These are phyloP conservation scores for Macheiramphus alcinus DNA, from an alignment of 2,113 vertebrate species.

Conservation along the genomic window DNA sequence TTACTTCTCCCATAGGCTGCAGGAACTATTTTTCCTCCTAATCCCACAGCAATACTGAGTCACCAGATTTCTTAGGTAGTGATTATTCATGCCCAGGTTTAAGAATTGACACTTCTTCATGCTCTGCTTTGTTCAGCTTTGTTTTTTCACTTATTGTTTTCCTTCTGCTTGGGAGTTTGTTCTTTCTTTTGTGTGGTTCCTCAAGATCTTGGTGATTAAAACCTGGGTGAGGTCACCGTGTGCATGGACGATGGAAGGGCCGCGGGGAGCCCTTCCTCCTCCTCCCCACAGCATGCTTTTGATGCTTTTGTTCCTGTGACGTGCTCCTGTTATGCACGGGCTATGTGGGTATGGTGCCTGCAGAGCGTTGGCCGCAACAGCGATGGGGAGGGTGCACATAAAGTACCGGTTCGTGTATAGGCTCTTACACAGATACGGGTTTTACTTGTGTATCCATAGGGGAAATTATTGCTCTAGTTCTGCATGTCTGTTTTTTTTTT, in stretches of 20 bases:
- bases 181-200: neutral
- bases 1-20: neutral
- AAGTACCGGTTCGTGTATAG: neutral
- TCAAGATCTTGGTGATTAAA: neutral
- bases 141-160: neutral
- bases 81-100: conserved; percentile 25
- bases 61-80: conserved; percentile 6
- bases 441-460: neutral
- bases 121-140: neutral
- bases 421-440: neutral
- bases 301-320: neutral
- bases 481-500: neutral
- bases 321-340: accelerated
- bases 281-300: neutral
- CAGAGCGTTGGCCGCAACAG: accelerated
- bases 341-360: neutral
- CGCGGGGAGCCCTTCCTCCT: neutral
- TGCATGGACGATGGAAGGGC: neutral
- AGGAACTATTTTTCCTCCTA: conserved; percentile 21
- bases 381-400: neutral
- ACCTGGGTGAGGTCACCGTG: neutral
- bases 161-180: neutral
- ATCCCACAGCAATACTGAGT: conserved; percentile 35
- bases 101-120: neutral
- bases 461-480: neutral